Evolutionary conservation across 2,113 vertebrate species (phyloP).

Genomic region (Aspiorhynchus laticeps): DNA sequence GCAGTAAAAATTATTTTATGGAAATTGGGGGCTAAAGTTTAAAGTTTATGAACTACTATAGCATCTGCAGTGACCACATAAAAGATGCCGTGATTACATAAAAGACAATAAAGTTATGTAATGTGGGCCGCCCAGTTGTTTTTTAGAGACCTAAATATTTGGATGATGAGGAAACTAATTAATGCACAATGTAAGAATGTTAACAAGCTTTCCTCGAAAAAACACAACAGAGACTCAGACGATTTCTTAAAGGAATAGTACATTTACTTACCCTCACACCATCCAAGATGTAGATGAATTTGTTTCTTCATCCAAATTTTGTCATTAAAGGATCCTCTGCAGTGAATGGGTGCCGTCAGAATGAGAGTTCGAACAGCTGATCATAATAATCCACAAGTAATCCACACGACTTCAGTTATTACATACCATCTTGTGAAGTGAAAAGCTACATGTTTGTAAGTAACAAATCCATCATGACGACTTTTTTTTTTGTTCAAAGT

Average conservation of each 20-base stretch:
- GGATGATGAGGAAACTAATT: background rate
- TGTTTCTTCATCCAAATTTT: background rate
- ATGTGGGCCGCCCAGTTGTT: constrained; percentile 6
- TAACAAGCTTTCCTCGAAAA: background rate
- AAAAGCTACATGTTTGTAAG: too few relatives aligned
- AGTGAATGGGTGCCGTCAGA: too few relatives aligned
- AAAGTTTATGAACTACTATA: constrained; percentile 16
- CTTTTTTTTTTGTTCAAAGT: too few relatives aligned
- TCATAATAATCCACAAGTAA: too few relatives aligned
- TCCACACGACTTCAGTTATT: too few relatives aligned
- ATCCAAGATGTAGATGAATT: background rate
- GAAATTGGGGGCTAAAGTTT: constrained; percentile 29
- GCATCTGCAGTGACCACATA: constrained; percentile 18
- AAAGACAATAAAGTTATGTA: constrained; percentile 12
- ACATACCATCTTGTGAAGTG: too few relatives aligned
- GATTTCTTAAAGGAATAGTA: background rate
- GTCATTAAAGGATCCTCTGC: too few relatives aligned
- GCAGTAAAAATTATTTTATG: constrained; percentile 34
- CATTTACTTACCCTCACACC: background rate
- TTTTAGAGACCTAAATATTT: constrained; percentile 27
- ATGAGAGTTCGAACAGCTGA: too few relatives aligned
- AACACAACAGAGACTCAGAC: background rate
- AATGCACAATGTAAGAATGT: background rate
- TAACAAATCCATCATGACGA: too few relatives aligned
- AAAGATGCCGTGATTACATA: constrained; percentile 19